Conservation (phyloP, 1,140 invertebrate species). For the Oryctes rhinoceros region DNA sequence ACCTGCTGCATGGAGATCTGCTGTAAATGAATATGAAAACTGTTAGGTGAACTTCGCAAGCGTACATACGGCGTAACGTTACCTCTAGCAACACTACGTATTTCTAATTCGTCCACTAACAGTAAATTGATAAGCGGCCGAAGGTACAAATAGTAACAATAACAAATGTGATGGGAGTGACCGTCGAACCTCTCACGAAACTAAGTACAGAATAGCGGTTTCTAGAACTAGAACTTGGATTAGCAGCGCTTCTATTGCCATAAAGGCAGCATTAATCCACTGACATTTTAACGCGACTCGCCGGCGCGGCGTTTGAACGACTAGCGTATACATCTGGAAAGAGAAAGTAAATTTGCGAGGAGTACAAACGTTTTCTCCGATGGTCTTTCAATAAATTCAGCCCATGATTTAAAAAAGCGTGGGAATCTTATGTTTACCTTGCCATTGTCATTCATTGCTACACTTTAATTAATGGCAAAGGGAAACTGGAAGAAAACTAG, state of each 20-base stretch:
- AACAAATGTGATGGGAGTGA: constrained; percentile 25
- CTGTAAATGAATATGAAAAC: constrained; percentile 29
- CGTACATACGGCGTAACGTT: not conserved
- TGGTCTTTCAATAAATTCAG: constrained; percentile 28
- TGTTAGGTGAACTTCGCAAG: constrained; percentile 29
- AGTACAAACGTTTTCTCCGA: constrained; percentile 3
- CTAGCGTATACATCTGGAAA: constrained; percentile 2
- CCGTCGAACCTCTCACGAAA: constrained; percentile 19
- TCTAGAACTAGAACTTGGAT: not conserved
- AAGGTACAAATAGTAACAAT: constrained; percentile 25
- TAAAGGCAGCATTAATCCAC: not conserved
- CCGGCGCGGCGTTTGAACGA: not conserved
- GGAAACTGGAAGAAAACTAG: not conserved
- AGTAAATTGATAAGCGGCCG: constrained; percentile 19
- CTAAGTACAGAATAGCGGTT: constrained; percentile 4
- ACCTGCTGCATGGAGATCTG: constrained; percentile 19
- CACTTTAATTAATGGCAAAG: not conserved
- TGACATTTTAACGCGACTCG: constrained; percentile 5
- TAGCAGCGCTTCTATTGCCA: not conserved
- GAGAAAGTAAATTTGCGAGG: constrained; percentile 30
- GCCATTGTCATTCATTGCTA: not conserved
- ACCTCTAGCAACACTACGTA: not conserved
- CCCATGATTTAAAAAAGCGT: not conserved
- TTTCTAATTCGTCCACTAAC: not conserved
- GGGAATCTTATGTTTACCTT: constrained; percentile 3